These are phyloP conservation scores for Oxycera nigricornis DNA, from an alignment of 2,888 invertebrate species.

Conservation along the genomic window DNA sequence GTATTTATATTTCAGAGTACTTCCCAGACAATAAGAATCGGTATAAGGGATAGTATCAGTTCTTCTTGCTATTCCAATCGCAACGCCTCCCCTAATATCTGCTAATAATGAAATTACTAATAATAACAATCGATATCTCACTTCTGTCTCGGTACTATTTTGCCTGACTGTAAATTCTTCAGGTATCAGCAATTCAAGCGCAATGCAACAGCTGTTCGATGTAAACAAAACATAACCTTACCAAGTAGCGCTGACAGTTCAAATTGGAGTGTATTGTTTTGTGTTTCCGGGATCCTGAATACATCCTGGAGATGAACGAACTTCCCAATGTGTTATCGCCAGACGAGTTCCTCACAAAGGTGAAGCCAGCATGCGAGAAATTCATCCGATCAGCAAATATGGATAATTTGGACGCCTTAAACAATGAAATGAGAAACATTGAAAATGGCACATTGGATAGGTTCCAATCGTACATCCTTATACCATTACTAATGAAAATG, in stretches of 20 bases:
- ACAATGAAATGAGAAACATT: constrained; percentile 53
- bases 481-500: constrained; percentile 58
- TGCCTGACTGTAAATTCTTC: too few species aligned
- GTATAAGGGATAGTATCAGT: too few species aligned
- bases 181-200: too few species aligned
- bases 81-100: too few species aligned
- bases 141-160: too few species aligned
- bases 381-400: constrained; percentile 54
- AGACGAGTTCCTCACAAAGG: constrained; percentile 52
- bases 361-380: constrained; percentile 57
- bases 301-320: background rate
- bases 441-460: constrained; percentile 55
- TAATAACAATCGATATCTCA: too few species aligned
- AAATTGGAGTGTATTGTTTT: background rate
- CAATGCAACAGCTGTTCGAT: constrained; percentile 4
- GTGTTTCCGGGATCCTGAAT: background rate
- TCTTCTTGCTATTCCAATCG: too few species aligned
- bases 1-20: too few species aligned
- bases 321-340: background rate
- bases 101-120: too few species aligned
- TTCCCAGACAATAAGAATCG: too few species aligned
- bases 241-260: background rate
- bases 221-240: constrained; percentile 30
- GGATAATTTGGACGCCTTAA: constrained; percentile 51
- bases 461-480: constrained; percentile 56